These are phyloP conservation scores for Actenoides lindsayi DNA, from an alignment of 2,113 vertebrate species.

Conservation along the genomic window DNA sequence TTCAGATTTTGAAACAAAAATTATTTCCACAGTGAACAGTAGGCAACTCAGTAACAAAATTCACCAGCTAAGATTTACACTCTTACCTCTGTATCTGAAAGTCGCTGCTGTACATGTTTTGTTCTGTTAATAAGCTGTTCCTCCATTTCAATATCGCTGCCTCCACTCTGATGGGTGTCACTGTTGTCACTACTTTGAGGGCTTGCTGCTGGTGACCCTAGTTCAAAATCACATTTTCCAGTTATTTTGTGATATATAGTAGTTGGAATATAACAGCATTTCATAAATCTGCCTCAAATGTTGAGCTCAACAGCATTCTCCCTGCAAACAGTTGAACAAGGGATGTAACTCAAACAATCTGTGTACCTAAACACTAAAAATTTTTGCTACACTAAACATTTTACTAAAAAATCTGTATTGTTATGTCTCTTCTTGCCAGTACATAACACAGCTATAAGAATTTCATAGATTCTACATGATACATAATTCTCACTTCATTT, in stretches of 20 bases:
- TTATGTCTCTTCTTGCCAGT: not conserved
- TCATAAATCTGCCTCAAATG: not conserved
- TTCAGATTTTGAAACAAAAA: not conserved
- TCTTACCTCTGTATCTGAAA: constrained; percentile 95
- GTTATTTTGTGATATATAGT: constrained; percentile 15
- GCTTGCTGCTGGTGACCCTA: constrained; percentile 95
- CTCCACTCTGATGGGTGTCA: constrained; percentile 96
- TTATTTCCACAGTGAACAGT: not conserved
- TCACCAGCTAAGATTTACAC: not conserved
- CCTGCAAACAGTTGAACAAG: not conserved
- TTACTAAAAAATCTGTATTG: not conserved
- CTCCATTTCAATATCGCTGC: constrained; percentile 98
- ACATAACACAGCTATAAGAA: not conserved
- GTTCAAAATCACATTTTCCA: constrained; percentile 43
- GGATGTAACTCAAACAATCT: not conserved
- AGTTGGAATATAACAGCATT: not conserved
- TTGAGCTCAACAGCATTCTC: not conserved
- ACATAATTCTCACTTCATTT: not conserved
- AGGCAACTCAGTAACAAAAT: not conserved
- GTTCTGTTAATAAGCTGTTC: constrained; percentile 92
- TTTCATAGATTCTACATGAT: not conserved
- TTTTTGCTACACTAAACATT: not conserved
- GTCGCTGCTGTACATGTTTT: constrained; percentile 92
- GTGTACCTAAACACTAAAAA: not conserved
- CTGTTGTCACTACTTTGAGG: constrained; percentile 99